Evolutionary conservation across 2,888 invertebrate genomes (phyloP), one percentile per base, ranked within the genome.

Genomic region (Perizoma flavofasciatum): DNA sequence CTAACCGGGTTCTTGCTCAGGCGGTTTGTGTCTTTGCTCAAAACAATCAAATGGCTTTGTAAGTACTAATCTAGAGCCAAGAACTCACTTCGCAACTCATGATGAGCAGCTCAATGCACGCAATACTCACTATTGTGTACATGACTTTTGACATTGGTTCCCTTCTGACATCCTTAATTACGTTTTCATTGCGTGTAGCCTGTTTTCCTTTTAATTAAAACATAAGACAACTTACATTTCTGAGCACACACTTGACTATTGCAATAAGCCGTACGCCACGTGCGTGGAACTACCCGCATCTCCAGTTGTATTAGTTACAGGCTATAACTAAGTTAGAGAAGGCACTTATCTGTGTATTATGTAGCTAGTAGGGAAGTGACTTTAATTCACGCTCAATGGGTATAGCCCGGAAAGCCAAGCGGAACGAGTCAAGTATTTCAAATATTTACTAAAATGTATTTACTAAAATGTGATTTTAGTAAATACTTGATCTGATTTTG

Each of bases 261-360:
- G 56, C 47, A 78, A 78, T 79, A 79, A 76, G 74, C 73, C 68
- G 72, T 71, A 69, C 66, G 63, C 63, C 78, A 70, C 73, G 74
- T 78, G 81, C 70, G 74, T 63, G 55, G 69, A 75, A 78, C 73
- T 71, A 71, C 72, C 63, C 59, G 53, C 55, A 59, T 57, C 65
- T 66, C 55, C 52, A 58, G 69, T 70, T 65, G 68, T 68, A 69
- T 73, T 72, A 74, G 70, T 74, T 74, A 73, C 75, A 74, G 70
- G 67, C 66, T 71, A 67, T 71, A 68, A 68, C 70, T 71, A 53
- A 56, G 41, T 58, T 46, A 47, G 44, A 37, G 45, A 11, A 34
- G 35, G 43, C 22, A 34, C n/a, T 22, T 22, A 22, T 22, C 45
- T 62, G 48, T 43, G 49, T 53, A 41, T 49, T 44, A 44, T 51